phyloP scores from a whole-genome alignment of 2,797 vertebrate species.

The Cuculus canorus region DNA sequence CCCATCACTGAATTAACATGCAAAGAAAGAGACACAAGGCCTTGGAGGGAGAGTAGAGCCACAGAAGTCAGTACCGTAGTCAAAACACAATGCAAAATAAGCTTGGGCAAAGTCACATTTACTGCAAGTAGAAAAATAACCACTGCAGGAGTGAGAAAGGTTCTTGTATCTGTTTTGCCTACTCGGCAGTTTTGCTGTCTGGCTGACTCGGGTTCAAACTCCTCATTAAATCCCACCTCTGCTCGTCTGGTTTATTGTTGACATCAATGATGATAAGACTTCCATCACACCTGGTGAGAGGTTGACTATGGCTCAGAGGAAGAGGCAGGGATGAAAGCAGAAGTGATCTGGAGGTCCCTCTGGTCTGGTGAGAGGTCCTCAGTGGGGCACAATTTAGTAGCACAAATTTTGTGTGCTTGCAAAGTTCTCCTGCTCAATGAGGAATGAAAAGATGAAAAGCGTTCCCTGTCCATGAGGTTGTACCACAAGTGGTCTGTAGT shows the following conservation, averaged over 20 bases:
- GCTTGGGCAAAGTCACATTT: not conserved
- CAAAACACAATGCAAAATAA: accelerated
- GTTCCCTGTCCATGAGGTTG: not conserved
- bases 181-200: not conserved
- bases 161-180: not conserved
- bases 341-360: accelerated
- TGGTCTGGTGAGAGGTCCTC: not conserved
- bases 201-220: not conserved
- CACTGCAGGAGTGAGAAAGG: no score
- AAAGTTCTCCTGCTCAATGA: not conserved
- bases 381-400: not conserved
- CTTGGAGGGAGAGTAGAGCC: not conserved
- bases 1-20: not conserved
- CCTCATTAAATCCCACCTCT: not conserved
- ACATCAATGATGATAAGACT: not conserved
- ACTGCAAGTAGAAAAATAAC: not conserved
- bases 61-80: accelerated
- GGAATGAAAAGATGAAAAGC: no score
- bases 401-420: not conserved
- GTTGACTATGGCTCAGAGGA: not conserved
- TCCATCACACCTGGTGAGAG: accelerated
- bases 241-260: accelerated
- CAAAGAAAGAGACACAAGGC: not conserved
- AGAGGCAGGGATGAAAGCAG: not conserved
- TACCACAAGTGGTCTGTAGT: not conserved